Percentiles rank a stretch among this genome's conserved stretches.
Evolutionary conservation across 2,113 vertebrate species (phyloP).

Genomic region (Electrona antarctica): DNA sequence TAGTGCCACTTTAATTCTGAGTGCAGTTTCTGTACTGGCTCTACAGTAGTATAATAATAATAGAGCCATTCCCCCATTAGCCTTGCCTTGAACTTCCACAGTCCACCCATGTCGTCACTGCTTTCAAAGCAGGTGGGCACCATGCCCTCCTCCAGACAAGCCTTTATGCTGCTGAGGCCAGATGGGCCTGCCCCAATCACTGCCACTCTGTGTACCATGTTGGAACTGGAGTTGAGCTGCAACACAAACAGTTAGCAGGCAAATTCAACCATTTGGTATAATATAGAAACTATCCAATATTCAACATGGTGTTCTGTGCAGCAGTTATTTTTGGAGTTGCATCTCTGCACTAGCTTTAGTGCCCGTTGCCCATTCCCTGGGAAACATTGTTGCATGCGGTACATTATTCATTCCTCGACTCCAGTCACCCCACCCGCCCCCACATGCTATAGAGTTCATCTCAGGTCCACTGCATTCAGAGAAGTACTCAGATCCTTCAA

Average conservation of each 20-base stretch:
- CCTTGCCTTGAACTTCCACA: constrained; percentile 85
- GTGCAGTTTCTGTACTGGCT: neutral
- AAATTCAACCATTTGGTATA: no score
- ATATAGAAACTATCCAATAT: no score
- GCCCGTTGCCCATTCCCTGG: no score
- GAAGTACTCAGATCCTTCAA: no score
- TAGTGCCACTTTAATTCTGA: neutral
- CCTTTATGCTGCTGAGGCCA: constrained; percentile 83
- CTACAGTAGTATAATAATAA: neutral
- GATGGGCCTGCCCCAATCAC: constrained; percentile 84
- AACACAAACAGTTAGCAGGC: no score
- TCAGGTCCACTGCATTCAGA: no score
- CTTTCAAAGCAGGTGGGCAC: constrained; percentile 88
- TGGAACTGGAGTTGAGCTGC: constrained; percentile 17
- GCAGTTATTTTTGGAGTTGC: no score
- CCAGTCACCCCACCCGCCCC: neutral
- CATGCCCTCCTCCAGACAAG: constrained; percentile 87
- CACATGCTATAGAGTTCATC: neutral
- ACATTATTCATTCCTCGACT: no score
- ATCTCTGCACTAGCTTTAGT: no score
- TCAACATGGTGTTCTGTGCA: no score
- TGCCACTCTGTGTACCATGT: constrained; percentile 76
- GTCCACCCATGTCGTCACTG: constrained; percentile 83
- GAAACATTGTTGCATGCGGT: no score
- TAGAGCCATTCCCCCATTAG: neutral